A percentile compares a stretch with the other conserved stretches of the same genome.
Evolutionary conservation across 1,140 invertebrate species (phyloP).

Genomic region (Polyergus mexicanus): DNA sequence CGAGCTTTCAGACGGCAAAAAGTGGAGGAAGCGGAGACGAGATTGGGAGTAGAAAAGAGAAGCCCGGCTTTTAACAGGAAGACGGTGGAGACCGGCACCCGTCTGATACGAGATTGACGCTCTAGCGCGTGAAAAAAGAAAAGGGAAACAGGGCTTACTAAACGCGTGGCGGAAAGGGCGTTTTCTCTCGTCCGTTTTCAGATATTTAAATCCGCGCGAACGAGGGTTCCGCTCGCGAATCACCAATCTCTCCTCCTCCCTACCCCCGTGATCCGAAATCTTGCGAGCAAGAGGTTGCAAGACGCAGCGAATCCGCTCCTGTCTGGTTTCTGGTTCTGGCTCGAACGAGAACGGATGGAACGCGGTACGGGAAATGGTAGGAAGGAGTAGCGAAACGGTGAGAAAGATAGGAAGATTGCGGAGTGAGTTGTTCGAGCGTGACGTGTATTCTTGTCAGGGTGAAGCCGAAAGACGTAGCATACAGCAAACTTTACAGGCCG

Average conservation of each 20-base stretch:
- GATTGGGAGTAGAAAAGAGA: conserved; percentile 60
- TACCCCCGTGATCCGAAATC: conserved; percentile 54
- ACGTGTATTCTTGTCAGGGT: conserved; percentile 79
- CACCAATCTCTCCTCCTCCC: not conserved
- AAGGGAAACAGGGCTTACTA: conserved; percentile 48
- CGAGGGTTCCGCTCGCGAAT: conserved; percentile 49
- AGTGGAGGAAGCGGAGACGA: conserved; percentile 57
- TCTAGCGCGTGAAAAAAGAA: conserved; percentile 25
- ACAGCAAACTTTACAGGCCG: conserved; percentile 65
- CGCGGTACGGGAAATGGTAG: conserved; percentile 18
- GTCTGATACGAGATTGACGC: conserved; percentile 73
- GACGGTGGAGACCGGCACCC: conserved; percentile 56
- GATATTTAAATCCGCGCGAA: conserved; percentile 80
- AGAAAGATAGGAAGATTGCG: conserved; percentile 46
- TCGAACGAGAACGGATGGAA: conserved; percentile 42
- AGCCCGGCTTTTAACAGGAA: conserved; percentile 70
- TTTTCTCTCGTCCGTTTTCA: conserved; percentile 65
- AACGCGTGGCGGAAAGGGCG: conserved; percentile 56
- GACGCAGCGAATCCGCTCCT: not conserved
- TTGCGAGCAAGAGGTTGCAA: conserved; percentile 25
- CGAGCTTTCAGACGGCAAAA: conserved; percentile 57
- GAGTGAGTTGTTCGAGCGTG: conserved; percentile 79
- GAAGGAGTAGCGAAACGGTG: not conserved
- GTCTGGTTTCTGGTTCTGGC: conserved; percentile 57
- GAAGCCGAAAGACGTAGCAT: conserved; percentile 69